phyloP scores from a whole-genome alignment of 2,113 vertebrate species.

The Guaruba guarouba region DNA sequence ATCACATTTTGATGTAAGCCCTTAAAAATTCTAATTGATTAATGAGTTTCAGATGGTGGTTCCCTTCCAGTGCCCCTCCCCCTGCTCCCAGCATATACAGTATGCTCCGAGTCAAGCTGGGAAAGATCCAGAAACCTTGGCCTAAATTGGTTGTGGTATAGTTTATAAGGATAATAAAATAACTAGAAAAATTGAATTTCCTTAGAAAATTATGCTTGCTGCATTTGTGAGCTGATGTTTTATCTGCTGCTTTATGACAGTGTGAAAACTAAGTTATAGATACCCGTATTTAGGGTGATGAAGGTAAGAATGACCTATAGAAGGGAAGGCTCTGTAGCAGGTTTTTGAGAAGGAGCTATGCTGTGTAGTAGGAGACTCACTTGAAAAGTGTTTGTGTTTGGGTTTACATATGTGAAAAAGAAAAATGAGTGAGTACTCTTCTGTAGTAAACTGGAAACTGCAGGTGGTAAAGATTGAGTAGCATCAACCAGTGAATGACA shows the following conservation, averaged over 20 bases:
- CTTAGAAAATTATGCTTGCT: background rate
- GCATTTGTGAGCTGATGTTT: background rate
- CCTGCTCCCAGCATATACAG: constrained; percentile 22
- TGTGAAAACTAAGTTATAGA: background rate
- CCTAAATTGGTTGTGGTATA: constrained; percentile 48
- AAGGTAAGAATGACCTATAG: background rate
- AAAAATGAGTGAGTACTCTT: background rate
- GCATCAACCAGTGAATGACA: background rate
- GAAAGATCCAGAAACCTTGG: constrained; percentile 44
- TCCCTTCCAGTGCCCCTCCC: constrained; percentile 39
- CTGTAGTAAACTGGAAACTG: background rate
- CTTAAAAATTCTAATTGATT: constrained; percentile 70
- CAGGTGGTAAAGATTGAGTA: background rate
- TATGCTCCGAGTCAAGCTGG: constrained; percentile 45
- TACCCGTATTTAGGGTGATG: background rate
- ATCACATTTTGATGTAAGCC: constrained; percentile 67
- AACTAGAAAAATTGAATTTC: constrained; percentile 22
- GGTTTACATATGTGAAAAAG: background rate
- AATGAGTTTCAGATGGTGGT: constrained; percentile 66
- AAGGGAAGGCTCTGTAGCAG: background rate
- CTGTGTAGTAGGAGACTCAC: background rate
- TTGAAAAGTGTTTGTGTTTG: background rate
- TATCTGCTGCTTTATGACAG: background rate
- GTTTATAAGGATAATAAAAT: constrained; percentile 50
- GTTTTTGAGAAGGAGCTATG: background rate